Evolutionary conservation across 2,797 vertebrate species (phyloP), one percentile per base, ranked within the genome.

Genomic region (Arctocebus calabarensis): DNA sequence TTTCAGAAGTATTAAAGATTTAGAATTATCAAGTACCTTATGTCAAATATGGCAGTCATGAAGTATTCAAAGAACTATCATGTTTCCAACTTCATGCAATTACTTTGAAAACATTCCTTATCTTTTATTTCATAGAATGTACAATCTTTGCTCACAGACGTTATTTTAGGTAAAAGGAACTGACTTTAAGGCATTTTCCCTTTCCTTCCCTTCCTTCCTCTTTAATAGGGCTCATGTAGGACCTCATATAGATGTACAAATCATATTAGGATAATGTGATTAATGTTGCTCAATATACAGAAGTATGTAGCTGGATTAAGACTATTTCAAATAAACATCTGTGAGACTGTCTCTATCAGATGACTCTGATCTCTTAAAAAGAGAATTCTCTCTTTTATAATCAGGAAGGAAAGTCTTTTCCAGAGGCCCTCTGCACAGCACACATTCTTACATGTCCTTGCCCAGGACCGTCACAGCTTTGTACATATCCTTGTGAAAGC

Each of bases 41-140:
- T 61, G 84, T 70, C 70, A 61, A 59, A 83, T 48, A 82, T 32
- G 77, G 4, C 17, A 88, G 48, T 40, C 40, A 87, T 27, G 61
- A 95, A 77, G 16, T 88, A 70, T 20, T 83, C 61, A 34, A 59
- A 14, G n/a, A 95, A 95, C 9, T 86, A 64, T 37, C 66, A 91
- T 34, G 27, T 43, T 77, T 68, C 29, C 10, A 77, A 68, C 52
- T 81, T 45, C 43, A 75, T 61, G 59, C 68, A 61, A 77, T 84
- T 70, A 82, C 23, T 83, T 88, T 61, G 32, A 88, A 88, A 91
- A 77, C 4, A 74, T 1, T 66, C 25, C 19, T 14, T 71, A 43
- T 37, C 59, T 91, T 13, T 70, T 29, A 10, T 59, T 77, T 70
- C 40, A 48, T 77, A 75, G 6, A 70, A 34, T 77, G 3, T 70